These are phyloP conservation scores for Tricholauxania praeusta DNA, from an alignment of 2,888 invertebrate genomes.

Conservation along the genomic window DNA sequence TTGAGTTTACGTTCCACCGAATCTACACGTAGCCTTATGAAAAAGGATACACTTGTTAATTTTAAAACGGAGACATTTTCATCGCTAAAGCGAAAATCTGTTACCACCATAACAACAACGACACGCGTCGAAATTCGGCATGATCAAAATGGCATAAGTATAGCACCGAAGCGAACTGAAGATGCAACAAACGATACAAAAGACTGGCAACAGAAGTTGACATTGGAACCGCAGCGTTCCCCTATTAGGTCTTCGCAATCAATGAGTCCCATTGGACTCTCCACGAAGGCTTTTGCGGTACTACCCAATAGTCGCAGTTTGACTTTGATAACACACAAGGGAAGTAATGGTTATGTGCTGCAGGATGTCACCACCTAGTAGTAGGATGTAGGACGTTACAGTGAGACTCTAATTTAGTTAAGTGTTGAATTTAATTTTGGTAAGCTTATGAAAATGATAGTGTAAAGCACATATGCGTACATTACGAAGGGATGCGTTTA, in stretches of 20 bases:
- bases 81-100: slow-evolving; percentile 53
- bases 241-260: slow-evolving; percentile 66
- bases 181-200: not conserved
- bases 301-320: slow-evolving; percentile 66
- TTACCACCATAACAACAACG: slow-evolving; percentile 49
- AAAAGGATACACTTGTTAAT: slow-evolving; percentile 59
- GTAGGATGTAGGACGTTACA: not conserved
- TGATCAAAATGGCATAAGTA: slow-evolving; percentile 42
- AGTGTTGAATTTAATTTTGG: not conserved
- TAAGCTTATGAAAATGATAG: too few relatives aligned
- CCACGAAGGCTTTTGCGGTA: slow-evolving; percentile 56
- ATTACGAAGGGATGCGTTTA: too few relatives aligned
- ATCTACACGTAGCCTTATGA: slow-evolving; percentile 54
- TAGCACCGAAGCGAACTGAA: slow-evolving; percentile 29
- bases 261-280: slow-evolving; percentile 60
- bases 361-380: slow-evolving; percentile 58
- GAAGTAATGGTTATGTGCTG: slow-evolving; percentile 44
- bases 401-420: not conserved
- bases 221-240: slow-evolving; percentile 59
- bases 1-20: slow-evolving; percentile 60
- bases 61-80: slow-evolving; percentile 57
- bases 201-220: slow-evolving; percentile 40
- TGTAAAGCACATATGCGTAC: too few relatives aligned
- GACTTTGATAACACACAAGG: slow-evolving; percentile 55
- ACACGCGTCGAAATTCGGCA: slow-evolving; percentile 38